Percentiles rank a stretch among this genome's conserved stretches.
Evolutionary conservation across 1,140 invertebrate species (phyloP).

Genomic region (Drosophila seguyi): DNA sequence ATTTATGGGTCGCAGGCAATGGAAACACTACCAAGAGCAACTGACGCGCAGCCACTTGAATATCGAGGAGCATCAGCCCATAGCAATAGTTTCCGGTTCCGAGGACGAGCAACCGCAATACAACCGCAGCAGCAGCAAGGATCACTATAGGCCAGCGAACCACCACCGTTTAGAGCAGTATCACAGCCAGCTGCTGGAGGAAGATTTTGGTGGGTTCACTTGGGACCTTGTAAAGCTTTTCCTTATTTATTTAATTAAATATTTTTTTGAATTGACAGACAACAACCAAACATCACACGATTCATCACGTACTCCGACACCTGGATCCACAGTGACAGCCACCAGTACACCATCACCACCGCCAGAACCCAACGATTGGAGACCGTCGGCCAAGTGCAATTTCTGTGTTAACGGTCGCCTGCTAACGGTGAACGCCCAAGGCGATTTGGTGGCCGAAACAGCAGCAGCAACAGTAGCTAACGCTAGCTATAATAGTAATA

Average conservation of each 20-base stretch:
- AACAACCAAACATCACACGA: conserved; percentile 77
- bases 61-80: conserved; percentile 77
- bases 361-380: conserved; percentile 90
- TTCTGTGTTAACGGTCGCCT: conserved; percentile 94
- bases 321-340: conserved; percentile 29
- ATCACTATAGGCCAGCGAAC: conserved; percentile 58
- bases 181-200: conserved; percentile 52
- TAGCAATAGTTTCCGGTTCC: conserved; percentile 56
- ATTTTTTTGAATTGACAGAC: conserved; percentile 11
- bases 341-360: conserved; percentile 77
- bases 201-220: conserved; percentile 58
- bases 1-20: conserved; percentile 97
- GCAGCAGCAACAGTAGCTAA: conserved; percentile 31
- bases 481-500: conserved; percentile 27
- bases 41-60: conserved; percentile 85
- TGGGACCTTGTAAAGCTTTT: not conserved
- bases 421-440: conserved; percentile 84
- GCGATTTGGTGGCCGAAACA: conserved; percentile 84
- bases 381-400: conserved; percentile 93
- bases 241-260: not conserved
- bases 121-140: conserved; percentile 39
- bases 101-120: conserved; percentile 56
- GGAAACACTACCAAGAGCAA: conserved; percentile 95
- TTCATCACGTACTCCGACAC: conserved; percentile 65
- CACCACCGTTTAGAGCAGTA: conserved; percentile 72